A percentile compares a stretch with the other conserved stretches of the same genome.
phyloP scores from a whole-genome alignment of 2,888 invertebrate species.

The Nowickia ferox region DNA sequence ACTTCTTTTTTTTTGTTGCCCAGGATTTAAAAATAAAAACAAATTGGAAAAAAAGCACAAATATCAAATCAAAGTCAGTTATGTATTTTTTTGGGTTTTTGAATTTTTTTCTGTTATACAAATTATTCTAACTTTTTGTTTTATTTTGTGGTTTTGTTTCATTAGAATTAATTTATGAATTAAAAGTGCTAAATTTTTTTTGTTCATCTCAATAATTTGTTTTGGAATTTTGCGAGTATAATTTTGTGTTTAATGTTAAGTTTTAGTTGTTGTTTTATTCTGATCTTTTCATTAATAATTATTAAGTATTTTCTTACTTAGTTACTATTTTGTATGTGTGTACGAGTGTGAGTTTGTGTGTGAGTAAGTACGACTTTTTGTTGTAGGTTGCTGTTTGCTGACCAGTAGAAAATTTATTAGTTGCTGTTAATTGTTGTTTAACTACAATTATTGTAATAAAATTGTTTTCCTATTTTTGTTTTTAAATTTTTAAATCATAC shows the following conservation, averaged over 20 bases:
- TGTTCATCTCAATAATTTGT: slow-evolving; percentile 33
- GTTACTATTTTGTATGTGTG: slow-evolving; percentile 43
- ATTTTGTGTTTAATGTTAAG: slow-evolving; percentile 40
- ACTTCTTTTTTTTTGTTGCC: too few species aligned
- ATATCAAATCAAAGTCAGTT: neutral
- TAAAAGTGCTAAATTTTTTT: slow-evolving; percentile 57
- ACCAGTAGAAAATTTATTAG: slow-evolving; percentile 45
- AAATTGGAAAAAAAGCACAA: neutral
- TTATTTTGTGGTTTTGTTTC: slow-evolving; percentile 6
- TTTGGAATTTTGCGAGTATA: slow-evolving; percentile 55
- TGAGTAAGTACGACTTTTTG: slow-evolving; percentile 12
- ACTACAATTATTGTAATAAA: slow-evolving; percentile 54
- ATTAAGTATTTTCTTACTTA: slow-evolving; percentile 12
- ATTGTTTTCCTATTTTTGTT: slow-evolving; percentile 47
- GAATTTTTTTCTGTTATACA: slow-evolving; percentile 26
- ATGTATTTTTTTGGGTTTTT: neutral
- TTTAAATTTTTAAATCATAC: slow-evolving; percentile 67
- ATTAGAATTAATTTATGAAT: slow-evolving; percentile 40
- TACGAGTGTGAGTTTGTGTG: slow-evolving; percentile 29
- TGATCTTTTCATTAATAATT: neutral
- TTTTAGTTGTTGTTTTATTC: slow-evolving; percentile 13
- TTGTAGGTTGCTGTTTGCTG: slow-evolving; percentile 13
- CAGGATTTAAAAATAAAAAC: too few species aligned
- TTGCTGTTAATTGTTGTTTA: slow-evolving; percentile 40
- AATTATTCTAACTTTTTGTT: slow-evolving; percentile 45